Evolutionary conservation across 92 coral and sea anemone genomes (phyloP).

Genomic region (Pocillopora grandis): DNA sequence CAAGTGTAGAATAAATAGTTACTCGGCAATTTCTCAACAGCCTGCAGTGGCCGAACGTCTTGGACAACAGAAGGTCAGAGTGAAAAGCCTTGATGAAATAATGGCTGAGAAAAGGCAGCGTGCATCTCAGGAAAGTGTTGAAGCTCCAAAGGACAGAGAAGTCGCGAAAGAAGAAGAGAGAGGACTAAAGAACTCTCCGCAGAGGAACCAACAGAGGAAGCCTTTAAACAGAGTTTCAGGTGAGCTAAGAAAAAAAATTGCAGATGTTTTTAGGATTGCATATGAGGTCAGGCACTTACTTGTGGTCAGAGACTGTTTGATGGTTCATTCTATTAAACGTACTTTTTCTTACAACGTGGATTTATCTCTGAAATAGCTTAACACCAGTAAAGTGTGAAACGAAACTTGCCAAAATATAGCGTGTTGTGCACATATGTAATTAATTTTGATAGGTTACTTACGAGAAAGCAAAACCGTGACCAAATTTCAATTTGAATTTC

Average conservation of each 20-base stretch:
- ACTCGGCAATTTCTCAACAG: background rate
- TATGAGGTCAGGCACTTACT: too few species aligned
- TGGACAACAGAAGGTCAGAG: slow-evolving; percentile 31
- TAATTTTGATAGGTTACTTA: too few species aligned
- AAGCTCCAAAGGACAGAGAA: background rate
- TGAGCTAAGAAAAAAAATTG: background rate
- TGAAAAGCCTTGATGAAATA: slow-evolving; percentile 69
- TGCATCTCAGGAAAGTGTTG: slow-evolving; percentile 21
- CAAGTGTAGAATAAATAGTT: too few species aligned
- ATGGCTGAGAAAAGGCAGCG: slow-evolving; percentile 69
- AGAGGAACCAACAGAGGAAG: background rate
- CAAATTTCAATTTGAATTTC: too few species aligned
- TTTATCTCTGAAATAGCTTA: background rate
- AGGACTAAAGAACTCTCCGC: background rate
- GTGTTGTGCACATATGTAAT: too few species aligned
- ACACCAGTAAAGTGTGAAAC: background rate
- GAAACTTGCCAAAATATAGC: too few species aligned
- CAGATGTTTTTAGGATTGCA: too few species aligned
- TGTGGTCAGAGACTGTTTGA: too few species aligned
- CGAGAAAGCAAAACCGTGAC: too few species aligned
- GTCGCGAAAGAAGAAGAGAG: background rate
- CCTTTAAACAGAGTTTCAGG: slow-evolving; percentile 14
- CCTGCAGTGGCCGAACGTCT: slow-evolving; percentile 10
- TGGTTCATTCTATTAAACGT: too few species aligned
- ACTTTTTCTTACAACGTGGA: background rate